phyloP scores from a whole-genome alignment of 2,888 invertebrate genomes.

The Craniophora ligustri region DNA sequence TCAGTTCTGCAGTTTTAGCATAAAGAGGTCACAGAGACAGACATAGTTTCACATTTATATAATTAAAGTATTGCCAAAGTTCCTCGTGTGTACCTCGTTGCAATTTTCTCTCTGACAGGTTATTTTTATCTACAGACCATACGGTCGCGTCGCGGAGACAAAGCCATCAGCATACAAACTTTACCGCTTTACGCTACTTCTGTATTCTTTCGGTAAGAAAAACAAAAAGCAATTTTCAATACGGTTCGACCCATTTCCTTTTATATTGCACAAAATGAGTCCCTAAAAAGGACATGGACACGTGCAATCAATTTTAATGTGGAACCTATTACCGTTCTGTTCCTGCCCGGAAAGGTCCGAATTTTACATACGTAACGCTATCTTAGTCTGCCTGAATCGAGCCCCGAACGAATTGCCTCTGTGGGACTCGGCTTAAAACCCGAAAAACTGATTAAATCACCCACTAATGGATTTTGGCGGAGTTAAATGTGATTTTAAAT shows the following conservation, averaged over 20 bases:
- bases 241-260: slow-evolving; percentile 40
- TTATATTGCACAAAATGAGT: slow-evolving; percentile 52
- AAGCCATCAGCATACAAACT: slow-evolving; percentile 17
- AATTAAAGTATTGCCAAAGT: no score
- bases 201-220: slow-evolving; percentile 29
- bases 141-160: background rate
- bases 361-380: slow-evolving; percentile 45
- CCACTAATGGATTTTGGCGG: slow-evolving; percentile 18
- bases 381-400: slow-evolving; percentile 35
- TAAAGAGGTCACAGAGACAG: no score
- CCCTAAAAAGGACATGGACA: slow-evolving; percentile 48
- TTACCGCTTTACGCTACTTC: slow-evolving; percentile 14
- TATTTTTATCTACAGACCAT: background rate
- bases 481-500: slow-evolving; percentile 1
- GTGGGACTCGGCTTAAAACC: slow-evolving; percentile 25
- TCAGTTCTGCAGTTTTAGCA: no score
- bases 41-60: no score
- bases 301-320: slow-evolving; percentile 53
- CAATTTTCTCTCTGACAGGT: no score
- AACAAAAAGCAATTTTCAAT: slow-evolving; percentile 43
- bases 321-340: slow-evolving; percentile 38
- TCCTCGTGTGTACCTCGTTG: no score
- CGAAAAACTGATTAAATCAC: slow-evolving; percentile 32
- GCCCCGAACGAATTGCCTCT: slow-evolving; percentile 29
- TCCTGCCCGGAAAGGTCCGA: slow-evolving; percentile 39